These are phyloP conservation scores for Nesoenas mayeri DNA, from an alignment of 2,113 vertebrate genomes.

Conservation along the genomic window DNA sequence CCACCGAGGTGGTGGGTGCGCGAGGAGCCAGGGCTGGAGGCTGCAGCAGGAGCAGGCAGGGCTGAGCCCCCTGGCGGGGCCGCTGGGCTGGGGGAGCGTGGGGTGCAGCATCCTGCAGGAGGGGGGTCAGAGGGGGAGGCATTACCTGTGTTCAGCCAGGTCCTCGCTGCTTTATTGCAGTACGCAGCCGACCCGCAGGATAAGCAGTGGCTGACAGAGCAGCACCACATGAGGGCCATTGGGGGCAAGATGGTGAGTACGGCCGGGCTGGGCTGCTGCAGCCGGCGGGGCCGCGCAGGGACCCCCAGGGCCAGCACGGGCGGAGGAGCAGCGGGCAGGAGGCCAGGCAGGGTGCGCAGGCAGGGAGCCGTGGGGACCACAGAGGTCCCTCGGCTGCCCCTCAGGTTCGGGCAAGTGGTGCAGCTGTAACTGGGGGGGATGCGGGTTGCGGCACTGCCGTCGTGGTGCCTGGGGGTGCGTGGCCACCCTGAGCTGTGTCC, in stretches of 20 bases:
- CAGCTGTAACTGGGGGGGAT: not conserved
- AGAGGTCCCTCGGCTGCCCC: not conserved
- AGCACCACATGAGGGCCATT: constrained; percentile 96
- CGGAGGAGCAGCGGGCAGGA: not conserved
- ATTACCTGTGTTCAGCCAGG: not conserved
- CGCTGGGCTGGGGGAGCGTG: too few species aligned
- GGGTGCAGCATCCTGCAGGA: not conserved
- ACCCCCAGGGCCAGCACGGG: not conserved
- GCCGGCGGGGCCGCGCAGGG: not conserved
- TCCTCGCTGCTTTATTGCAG: constrained; percentile 73
- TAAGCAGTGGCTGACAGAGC: constrained; percentile 97
- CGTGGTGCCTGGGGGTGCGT: accelerated
- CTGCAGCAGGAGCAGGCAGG: not conserved
- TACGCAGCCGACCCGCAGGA: constrained; percentile 96
- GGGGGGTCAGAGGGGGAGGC: not conserved
- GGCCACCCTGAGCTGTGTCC: not conserved
- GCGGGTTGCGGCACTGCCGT: not conserved
- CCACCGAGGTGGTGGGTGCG: accelerated
- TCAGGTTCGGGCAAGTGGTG: accelerated
- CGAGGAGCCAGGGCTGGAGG: not conserved
- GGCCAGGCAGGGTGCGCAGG: not conserved
- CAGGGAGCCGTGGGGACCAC: not conserved
- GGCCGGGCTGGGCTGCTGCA: not conserved
- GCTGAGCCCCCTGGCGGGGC: not conserved
- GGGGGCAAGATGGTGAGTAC: constrained; percentile 97